Percentiles rank a stretch among this genome's conserved stretches.
Evolutionary conservation across 2,113 vertebrate genomes (phyloP).

Genomic region (Bungarus multicinctus): DNA sequence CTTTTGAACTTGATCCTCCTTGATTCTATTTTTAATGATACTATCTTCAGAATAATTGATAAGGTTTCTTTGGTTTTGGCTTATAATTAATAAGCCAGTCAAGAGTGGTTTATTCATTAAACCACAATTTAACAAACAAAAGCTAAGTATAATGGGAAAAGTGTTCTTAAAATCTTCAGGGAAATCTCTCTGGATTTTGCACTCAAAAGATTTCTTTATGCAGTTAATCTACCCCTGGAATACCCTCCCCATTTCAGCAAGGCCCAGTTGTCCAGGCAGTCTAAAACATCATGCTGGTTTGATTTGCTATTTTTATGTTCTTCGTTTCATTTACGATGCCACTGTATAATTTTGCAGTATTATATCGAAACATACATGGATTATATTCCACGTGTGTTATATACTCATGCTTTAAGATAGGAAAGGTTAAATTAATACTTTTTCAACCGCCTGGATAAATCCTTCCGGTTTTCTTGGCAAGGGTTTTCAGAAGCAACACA

Average conservation of each 20-base stretch:
- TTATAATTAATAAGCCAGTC: background rate
- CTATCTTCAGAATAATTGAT: background rate
- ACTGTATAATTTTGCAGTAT: background rate
- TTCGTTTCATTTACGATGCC: background rate
- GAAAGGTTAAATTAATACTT: background rate
- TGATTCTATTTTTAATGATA: background rate
- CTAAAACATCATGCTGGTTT: background rate
- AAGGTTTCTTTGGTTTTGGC: background rate
- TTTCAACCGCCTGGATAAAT: background rate
- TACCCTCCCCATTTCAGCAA: background rate
- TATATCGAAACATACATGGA: background rate
- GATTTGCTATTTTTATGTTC: background rate
- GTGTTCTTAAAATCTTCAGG: background rate
- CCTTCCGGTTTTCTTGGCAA: background rate
- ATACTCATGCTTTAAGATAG: background rate
- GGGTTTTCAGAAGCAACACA: background rate
- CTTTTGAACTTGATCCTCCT: background rate
- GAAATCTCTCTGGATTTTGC: background rate
- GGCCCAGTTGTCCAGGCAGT: background rate
- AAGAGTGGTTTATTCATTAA: background rate
- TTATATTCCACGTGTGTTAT: background rate
- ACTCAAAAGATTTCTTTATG: background rate
- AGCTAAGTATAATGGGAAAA: background rate
- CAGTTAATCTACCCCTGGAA: background rate
- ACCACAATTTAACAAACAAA: background rate